A percentile compares a stretch with the other conserved stretches of the same genome.
Evolutionary conservation across 2,888 invertebrate genomes (phyloP).

Genomic region (Tiphia femorata): DNA sequence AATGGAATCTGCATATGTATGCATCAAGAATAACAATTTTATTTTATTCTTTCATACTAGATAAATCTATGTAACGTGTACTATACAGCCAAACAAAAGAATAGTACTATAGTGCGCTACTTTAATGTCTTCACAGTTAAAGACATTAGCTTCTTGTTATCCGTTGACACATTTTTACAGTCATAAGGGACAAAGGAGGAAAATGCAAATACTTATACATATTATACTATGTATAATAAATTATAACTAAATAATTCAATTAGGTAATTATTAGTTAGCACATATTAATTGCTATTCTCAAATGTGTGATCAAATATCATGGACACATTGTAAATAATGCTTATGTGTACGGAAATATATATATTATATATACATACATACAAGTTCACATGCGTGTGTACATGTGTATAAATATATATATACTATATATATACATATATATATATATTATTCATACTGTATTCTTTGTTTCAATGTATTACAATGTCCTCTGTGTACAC

Average conservation of each 20-base stretch:
- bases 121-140: no score
- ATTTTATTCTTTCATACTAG: no score
- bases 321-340: conserved; percentile 44
- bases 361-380: conserved; percentile 25
- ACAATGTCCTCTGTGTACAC: conserved; percentile 31
- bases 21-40: no score
- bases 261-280: conserved; percentile 46
- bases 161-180: conserved; percentile 21
- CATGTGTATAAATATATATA: conserved; percentile 4
- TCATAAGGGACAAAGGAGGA: conserved; percentile 33
- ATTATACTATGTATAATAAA: conserved; percentile 55
- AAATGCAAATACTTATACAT: conserved; percentile 46
- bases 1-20: no score
- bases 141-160: no score
- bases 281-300: conserved; percentile 39
- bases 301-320: conserved; percentile 37
- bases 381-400: no score
- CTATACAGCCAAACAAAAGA: no score
- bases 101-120: no score
- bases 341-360: conserved; percentile 28
- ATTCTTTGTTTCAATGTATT: conserved; percentile 33
- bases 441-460: conserved; percentile 27
- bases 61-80: no score
- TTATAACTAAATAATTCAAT: conserved; percentile 36
- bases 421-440: conserved; percentile 6